Conservation (phyloP, 2,888 invertebrate genomes). For the Acholoe squamosa region DNA sequence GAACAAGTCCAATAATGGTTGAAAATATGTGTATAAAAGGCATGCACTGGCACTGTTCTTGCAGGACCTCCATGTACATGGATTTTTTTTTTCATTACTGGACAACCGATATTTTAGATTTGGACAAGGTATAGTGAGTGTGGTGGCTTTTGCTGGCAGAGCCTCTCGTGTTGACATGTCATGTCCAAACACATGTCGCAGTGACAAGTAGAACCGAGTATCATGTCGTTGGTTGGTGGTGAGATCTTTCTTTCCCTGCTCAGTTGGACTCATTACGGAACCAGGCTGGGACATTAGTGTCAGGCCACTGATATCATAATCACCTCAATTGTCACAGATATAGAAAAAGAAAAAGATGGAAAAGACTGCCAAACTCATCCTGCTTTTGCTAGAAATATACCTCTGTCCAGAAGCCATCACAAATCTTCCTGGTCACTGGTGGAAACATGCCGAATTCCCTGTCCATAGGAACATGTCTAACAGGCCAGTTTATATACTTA, state of each 20-base stretch:
- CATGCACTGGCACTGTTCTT: no score
- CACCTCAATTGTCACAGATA: constrained; percentile 43
- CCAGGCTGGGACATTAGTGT: not conserved
- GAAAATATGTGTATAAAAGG: no score
- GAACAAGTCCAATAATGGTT: no score
- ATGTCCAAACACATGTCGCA: constrained; percentile 55
- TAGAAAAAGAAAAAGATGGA: not conserved
- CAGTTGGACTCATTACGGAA: constrained; percentile 5
- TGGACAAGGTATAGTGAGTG: not conserved
- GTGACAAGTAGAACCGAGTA: constrained; percentile 50
- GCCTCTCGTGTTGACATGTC: constrained; percentile 48
- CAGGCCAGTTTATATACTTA: no score
- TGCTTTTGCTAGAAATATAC: no score
- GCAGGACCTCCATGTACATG: no score
- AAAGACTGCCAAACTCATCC: not conserved
- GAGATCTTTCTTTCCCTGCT: constrained; percentile 28
- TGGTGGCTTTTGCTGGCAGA: not conserved
- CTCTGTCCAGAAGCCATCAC: no score
- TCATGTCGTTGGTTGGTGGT: not conserved
- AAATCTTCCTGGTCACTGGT: no score
- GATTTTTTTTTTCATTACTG: no score
- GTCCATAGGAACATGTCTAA: no score
- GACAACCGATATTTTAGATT: no score
- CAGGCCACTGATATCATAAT: constrained; percentile 60
- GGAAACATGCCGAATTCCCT: no score